Evolutionary conservation across 2,113 vertebrate species (phyloP), one percentile per base, ranked within the genome.

Genomic region (Hippocampus guttulatus): DNA sequence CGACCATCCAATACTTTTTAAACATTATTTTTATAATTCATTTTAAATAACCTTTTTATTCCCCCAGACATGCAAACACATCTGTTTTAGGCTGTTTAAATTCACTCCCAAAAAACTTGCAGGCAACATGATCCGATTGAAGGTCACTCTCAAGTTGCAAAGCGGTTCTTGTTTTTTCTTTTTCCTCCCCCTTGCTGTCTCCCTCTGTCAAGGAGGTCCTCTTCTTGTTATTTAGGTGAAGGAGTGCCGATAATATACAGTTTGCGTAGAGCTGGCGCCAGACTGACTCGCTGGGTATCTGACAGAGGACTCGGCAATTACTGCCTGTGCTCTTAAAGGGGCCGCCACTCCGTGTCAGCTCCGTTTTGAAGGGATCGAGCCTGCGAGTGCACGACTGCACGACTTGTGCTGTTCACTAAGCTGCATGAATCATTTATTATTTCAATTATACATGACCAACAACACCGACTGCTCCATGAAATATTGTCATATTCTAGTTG

Each of bases 231-330:
- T 88, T 92, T 90, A 93, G 94, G 93, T 92, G 93, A 93, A 90
- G 94, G 88, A 95, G 93, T 93, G 93, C 93, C 93, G 93, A 93
- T 95, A 95, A 95, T 94, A 93, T 91, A 94, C 91, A 92, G 93
- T 95, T 94, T 91, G 94, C 94, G 90, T 92, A 84, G 94, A 67
- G 91, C 93, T 95, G 95, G 95, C 95, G 95, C 95, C 95, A 94
- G 94, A 83, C 94, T 92, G 95, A 91, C 83, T 92, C 83, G 86
- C 91, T 91, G 91, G 86, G 93, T 94, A 93, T 94, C 95, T 91
- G 92, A 90, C 88, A 90, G 91, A 90, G 86, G 82, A 90, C 88
- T 89, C 84, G 73, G 84, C 88, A 91, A 90, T 90, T 90, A 91
- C 90, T 89, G 90, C 75, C 79, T 90, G 82, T 74, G 84, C 90